Evolutionary conservation across 2,113 vertebrate genomes (phyloP).

Genomic region (Hippotragus niger): DNA sequence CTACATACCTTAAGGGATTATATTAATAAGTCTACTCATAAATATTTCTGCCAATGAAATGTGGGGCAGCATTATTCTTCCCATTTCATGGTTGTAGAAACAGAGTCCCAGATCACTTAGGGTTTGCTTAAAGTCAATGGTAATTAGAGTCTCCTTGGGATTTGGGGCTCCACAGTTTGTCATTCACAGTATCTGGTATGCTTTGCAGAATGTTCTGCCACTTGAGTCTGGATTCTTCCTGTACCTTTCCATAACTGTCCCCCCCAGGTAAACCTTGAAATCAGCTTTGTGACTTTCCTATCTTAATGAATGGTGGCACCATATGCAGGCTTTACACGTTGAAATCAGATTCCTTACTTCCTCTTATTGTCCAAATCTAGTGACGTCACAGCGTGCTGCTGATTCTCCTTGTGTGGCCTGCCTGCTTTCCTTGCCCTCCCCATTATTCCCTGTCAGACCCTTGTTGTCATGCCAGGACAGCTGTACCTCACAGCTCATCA

Average conservation of each 20-base stretch:
- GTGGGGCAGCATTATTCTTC: background rate
- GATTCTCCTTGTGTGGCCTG: background rate
- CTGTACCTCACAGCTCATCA: background rate
- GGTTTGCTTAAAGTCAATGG: background rate
- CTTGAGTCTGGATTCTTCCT: background rate
- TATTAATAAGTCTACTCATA: slow-evolving; percentile 8
- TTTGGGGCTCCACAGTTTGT: background rate
- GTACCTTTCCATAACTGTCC: background rate
- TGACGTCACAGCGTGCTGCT: background rate
- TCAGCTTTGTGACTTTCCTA: background rate
- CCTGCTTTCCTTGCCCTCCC: background rate
- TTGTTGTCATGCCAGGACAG: background rate
- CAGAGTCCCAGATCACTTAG: background rate
- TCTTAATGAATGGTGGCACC: background rate
- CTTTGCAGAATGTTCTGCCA: background rate
- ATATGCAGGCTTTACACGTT: background rate
- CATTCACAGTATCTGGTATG: background rate
- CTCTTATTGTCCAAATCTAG: background rate
- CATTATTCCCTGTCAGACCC: background rate
- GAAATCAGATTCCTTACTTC: background rate
- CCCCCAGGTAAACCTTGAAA: background rate
- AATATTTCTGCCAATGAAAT: slow-evolving; percentile 38
- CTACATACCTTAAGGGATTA: slow-evolving; percentile 39
- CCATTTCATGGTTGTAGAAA: slow-evolving; percentile 15
- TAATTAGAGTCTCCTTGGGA: background rate